Percentiles rank a stretch among this genome's conserved stretches.
Evolutionary conservation across 2,797 vertebrate genomes (phyloP).

Genomic region (Uromys caudimaculatus): DNA sequence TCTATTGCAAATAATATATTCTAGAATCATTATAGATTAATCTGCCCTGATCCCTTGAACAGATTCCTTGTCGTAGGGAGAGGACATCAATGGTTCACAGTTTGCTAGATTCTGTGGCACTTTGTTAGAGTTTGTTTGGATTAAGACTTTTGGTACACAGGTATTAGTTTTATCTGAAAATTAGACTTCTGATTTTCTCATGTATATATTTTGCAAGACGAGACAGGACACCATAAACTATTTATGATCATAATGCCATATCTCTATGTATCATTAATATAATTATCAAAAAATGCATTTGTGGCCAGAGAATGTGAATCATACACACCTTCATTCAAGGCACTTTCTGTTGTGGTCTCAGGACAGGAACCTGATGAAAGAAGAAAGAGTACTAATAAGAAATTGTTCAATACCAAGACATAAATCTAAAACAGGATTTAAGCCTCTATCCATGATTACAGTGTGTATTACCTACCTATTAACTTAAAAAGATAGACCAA

Average conservation of each 20-base stretch:
- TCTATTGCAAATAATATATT: background rate
- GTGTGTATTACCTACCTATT: background rate
- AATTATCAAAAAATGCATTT: background rate
- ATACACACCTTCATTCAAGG: slow-evolving; percentile 89
- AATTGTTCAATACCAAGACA: background rate
- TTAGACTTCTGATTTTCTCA: background rate
- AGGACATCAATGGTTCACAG: background rate
- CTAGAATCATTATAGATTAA: background rate
- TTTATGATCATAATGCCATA: background rate
- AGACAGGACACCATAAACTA: background rate
- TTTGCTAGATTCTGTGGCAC: background rate
- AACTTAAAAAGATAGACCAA: background rate
- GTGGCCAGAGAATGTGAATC: background rate
- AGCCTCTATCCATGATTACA: background rate
- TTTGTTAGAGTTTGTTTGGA: background rate
- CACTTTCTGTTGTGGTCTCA: slow-evolving; percentile 95
- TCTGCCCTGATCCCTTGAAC: background rate
- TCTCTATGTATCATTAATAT: background rate
- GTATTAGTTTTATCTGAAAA: background rate
- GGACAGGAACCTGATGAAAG: slow-evolving; percentile 91
- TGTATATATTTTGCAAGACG: background rate
- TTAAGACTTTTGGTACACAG: background rate
- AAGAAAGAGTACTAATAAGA: slow-evolving; percentile 63
- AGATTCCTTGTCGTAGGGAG: background rate
- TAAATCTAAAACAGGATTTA: slow-evolving; percentile 14